phyloP scores from a whole-genome alignment of 2,797 vertebrate species.

The Poecilia wingei region DNA sequence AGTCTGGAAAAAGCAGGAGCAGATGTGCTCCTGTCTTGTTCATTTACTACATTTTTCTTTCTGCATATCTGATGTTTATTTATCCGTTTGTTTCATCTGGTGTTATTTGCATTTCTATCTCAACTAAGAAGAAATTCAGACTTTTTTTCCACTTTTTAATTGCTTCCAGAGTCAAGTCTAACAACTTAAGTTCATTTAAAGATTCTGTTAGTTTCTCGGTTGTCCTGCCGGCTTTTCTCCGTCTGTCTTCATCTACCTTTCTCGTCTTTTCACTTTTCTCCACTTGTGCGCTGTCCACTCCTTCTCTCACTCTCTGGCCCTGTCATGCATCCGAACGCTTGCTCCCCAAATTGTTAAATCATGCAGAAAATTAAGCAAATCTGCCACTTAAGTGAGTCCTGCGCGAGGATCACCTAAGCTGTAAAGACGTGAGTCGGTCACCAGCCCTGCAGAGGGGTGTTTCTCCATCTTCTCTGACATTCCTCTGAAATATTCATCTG shows the following conservation, averaged over 20 bases:
- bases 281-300: constrained; percentile 25
- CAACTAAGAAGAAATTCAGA: not conserved
- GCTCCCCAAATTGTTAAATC: constrained; percentile 78
- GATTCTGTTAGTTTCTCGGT: constrained; percentile 22
- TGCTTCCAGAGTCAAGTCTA: constrained; percentile 16
- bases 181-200: constrained; percentile 7
- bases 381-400: constrained; percentile 66
- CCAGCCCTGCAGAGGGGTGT: constrained; percentile 50
- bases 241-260: constrained; percentile 20
- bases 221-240: not conserved
- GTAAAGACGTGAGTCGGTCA: constrained; percentile 52
- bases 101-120: not conserved
- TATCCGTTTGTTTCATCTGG: constrained; percentile 38
- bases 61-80: constrained; percentile 66
- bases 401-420: constrained; percentile 59
- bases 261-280: constrained; percentile 47
- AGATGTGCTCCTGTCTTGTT: constrained; percentile 52
- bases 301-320: constrained; percentile 15
- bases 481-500: constrained; percentile 78
- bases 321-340: constrained; percentile 43
- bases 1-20: constrained; percentile 61
- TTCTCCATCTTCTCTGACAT: constrained; percentile 71
- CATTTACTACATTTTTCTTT: not conserved
- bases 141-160: constrained; percentile 21
- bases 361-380: constrained; percentile 79